Conservation (phyloP, 2,888 invertebrate species). For the Embidobia sp. region DNA sequence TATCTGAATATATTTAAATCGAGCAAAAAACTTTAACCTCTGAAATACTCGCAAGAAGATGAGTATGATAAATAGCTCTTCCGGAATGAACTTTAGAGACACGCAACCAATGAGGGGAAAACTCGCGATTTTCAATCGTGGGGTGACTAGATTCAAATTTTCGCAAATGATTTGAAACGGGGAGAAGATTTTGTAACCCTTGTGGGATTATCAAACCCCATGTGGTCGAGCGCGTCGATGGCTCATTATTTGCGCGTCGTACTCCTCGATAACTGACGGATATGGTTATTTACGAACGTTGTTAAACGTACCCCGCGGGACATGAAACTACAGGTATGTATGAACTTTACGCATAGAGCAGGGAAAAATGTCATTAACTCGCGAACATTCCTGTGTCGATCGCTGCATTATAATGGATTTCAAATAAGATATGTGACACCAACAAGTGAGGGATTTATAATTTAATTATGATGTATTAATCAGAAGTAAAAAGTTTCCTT, state of each 20-base stretch:
- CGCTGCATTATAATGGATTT: slow-evolving; percentile 19
- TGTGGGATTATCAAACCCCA: slow-evolving; percentile 79
- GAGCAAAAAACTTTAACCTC: too few relatives aligned
- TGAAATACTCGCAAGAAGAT: slow-evolving; percentile 8
- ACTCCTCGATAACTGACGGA: slow-evolving; percentile 78
- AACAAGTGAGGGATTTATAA: not conserved
- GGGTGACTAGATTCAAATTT: slow-evolving; percentile 74
- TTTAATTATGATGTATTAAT: slow-evolving; percentile 4
- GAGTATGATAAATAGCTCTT: slow-evolving; percentile 40
- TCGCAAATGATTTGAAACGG: slow-evolving; percentile 74
- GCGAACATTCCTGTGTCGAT: slow-evolving; percentile 7
- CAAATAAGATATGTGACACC: slow-evolving; percentile 9
- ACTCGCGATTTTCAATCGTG: slow-evolving; percentile 43
- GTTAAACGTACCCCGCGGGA: slow-evolving; percentile 68
- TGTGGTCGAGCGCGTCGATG: slow-evolving; percentile 78
- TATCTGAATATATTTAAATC: too few relatives aligned
- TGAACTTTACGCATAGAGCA: slow-evolving; percentile 34
- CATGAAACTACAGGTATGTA: slow-evolving; percentile 45
- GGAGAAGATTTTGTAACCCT: slow-evolving; percentile 72
- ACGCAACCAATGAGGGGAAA: slow-evolving; percentile 36
- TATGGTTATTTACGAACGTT: slow-evolving; percentile 79
- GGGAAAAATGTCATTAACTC: slow-evolving; percentile 45
- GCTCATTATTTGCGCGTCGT: slow-evolving; percentile 79
- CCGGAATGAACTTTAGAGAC: slow-evolving; percentile 17
- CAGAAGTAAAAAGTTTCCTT: not conserved